phyloP scores from a whole-genome alignment of 1,140 invertebrate species.

The Camponotus floridanus region DNA sequence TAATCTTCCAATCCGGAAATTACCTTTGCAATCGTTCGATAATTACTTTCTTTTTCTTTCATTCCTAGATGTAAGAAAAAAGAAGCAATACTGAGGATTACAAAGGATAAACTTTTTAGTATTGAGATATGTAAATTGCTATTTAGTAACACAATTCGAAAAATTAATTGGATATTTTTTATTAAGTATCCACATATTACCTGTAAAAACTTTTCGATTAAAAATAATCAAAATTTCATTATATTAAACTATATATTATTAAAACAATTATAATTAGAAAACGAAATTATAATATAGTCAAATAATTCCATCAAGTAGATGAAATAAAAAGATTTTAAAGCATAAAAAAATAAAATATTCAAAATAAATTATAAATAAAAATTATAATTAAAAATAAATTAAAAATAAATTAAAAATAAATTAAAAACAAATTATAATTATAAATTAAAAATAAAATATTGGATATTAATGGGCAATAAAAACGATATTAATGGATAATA shows the following conservation, averaged over 20 bases:
- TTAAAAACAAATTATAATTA: too few relatives aligned
- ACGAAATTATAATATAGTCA: background rate
- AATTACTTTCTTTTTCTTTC: background rate
- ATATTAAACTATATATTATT: too few relatives aligned
- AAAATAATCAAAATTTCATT: background rate
- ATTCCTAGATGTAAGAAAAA: background rate
- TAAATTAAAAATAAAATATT: too few relatives aligned
- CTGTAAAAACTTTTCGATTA: background rate
- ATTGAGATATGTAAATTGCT: background rate
- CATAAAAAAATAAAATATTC: background rate
- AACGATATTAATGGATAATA: background rate
- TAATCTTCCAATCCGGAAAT: constrained; percentile 7
- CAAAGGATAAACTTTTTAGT: background rate
- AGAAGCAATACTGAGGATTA: background rate
- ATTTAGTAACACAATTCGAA: background rate
- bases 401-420: too few relatives aligned
- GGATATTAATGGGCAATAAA: too few relatives aligned
- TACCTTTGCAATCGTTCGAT: background rate
- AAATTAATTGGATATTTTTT: background rate
- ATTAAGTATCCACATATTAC: too few relatives aligned
- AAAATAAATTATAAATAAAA: too few relatives aligned
- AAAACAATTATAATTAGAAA: background rate
- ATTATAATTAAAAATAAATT: too few relatives aligned
- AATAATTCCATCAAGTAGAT: background rate
- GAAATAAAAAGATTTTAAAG: background rate